phyloP scores from a whole-genome alignment of 1,140 invertebrate genomes.

The Bombus huntii region DNA sequence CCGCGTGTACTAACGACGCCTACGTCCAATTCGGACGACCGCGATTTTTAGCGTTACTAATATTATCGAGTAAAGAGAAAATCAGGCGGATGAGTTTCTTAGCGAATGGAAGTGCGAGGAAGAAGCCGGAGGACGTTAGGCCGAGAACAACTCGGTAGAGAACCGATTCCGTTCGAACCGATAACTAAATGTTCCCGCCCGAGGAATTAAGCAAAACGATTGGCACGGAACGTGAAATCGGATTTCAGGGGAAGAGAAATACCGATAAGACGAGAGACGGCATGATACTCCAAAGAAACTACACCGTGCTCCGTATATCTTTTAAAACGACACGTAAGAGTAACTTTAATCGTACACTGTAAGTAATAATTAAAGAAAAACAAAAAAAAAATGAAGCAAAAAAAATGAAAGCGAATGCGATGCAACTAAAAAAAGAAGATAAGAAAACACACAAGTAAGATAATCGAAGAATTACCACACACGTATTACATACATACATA shows the following conservation, averaged over 20 bases:
- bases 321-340: slow-evolving; percentile 71
- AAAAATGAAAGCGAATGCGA: slow-evolving; percentile 44
- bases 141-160: neutral
- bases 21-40: slow-evolving; percentile 59
- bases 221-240: neutral
- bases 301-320: slow-evolving; percentile 78
- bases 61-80: slow-evolving; percentile 45
- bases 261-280: slow-evolving; percentile 23
- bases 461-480: slow-evolving; percentile 57
- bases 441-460: slow-evolving; percentile 50
- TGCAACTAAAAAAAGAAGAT: slow-evolving; percentile 38
- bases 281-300: slow-evolving; percentile 79
- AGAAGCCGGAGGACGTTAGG: neutral
- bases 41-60: slow-evolving; percentile 60
- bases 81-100: neutral
- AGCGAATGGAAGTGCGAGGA: neutral
- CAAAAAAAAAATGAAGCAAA: slow-evolving; percentile 38
- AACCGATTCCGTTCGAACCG: neutral
- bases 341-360: slow-evolving; percentile 78
- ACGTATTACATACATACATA: slow-evolving; percentile 10
- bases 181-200: neutral
- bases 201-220: neutral
- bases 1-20: slow-evolving; percentile 61
- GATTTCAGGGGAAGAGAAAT: neutral
- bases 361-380: slow-evolving; percentile 75